Base-by-base conservation (phyloP, 2,113 vertebrate genomes). In the Lasiurus cinereus region DNA sequence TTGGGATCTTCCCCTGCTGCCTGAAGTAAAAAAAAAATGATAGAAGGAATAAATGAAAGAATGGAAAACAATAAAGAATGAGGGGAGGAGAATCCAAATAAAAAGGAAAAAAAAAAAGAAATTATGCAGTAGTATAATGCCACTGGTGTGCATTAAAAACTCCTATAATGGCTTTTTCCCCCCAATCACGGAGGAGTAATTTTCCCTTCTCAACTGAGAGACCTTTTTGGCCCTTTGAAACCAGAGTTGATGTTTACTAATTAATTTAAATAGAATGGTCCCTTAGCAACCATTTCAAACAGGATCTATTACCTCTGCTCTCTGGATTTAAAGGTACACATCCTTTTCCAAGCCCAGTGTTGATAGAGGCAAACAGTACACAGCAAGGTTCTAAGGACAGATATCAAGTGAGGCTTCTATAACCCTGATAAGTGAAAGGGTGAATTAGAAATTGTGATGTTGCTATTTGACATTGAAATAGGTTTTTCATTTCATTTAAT, bases 181-280 rank as follows among this genome's bases (percentile, higher is more conserved):
- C 46, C n/a, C 36, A 74, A 8, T 19, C 82, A 80, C 36, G 8
- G 50, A 39, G 84, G 72, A 87, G 15, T 73, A 59, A 67, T 73
- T 94, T 94, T 84, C 72, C 72, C 72, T 90, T 93, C 50, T 92
- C 50, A 80, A 88, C 36, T 36, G 80, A 84, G 87, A 90, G 59
- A 50, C 39, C 66, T 74, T 86, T 59, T 83, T 93, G 82, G 83
- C 36, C 72, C 67, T 97, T 94, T 96, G 93, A 96, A 96, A 95
- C n/a, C 39, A 59, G 59, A 74, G 92, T 85, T 96, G 94, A 88
- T 94, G 64, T 92, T 93, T 94, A 89, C 92, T 97, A 95, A 95
- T 96, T 95, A 88, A 93, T 94, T 95, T 90, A 88, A 79, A 91
- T 79, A 52, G 74, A 95, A 79, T 90, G 50, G 54, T 92, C 84